phyloP scores from a whole-genome alignment of 37 sponge, comb jelly and placozoan species.

The Beroe ovata region DNA sequence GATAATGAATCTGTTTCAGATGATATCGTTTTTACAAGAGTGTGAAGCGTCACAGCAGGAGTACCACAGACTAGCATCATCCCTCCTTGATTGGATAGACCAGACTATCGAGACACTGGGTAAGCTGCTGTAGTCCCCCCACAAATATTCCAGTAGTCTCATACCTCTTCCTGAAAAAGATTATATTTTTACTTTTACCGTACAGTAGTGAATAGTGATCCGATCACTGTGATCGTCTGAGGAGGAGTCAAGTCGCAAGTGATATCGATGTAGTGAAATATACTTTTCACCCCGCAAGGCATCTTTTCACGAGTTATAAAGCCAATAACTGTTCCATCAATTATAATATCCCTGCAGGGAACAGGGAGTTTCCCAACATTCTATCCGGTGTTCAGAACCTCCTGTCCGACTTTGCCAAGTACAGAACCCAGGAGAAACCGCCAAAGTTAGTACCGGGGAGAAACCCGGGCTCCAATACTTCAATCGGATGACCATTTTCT shows the following conservation, averaged over 20 bases:
- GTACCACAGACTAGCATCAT: conserved; percentile 74
- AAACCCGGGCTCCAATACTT: no score
- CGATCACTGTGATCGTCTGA: no score
- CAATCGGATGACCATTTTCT: no score
- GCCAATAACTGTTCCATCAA: no score
- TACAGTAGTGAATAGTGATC: no score
- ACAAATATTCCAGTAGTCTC: background rate
- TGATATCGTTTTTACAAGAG: conserved; percentile 12
- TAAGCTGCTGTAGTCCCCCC: background rate
- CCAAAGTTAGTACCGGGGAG: conserved; percentile 66
- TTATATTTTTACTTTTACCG: no score
- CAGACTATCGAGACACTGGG: conserved; percentile 75
- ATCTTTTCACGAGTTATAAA: no score
- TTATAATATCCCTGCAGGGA: background rate
- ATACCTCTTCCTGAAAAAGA: no score
- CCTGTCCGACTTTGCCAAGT: conserved; percentile 6
- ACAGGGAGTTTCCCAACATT: conserved; percentile 40
- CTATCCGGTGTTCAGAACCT: conserved; percentile 31
- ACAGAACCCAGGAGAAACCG: conserved; percentile 68
- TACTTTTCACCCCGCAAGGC: no score
- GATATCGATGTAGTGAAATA: no score
- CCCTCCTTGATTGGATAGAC: conserved; percentile 89
- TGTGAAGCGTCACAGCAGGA: conserved; percentile 81
- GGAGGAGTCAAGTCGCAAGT: no score
- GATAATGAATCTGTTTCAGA: no score